Percentiles rank a stretch among this genome's conserved stretches.
Conservation (phyloP, 2,113 vertebrate genomes). For the Oenanthe melanoleuca region DNA sequence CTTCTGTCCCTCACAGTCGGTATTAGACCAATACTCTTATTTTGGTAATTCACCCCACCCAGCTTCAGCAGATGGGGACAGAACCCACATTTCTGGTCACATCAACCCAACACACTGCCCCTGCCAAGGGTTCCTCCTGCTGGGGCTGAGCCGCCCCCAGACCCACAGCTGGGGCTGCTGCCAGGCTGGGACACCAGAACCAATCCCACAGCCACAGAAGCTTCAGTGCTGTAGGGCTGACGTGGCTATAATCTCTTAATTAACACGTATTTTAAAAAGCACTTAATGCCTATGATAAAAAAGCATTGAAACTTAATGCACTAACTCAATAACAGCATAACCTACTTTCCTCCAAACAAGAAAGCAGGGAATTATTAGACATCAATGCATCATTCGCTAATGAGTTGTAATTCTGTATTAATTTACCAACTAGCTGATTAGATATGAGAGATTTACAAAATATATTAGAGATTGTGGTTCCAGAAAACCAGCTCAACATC, state of each 20-base stretch:
- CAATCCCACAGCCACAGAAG: background rate
- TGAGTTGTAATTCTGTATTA: constrained; percentile 44
- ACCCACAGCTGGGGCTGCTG: background rate
- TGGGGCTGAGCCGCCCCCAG: background rate
- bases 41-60: too few relatives aligned
- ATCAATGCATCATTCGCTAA: constrained; percentile 11
- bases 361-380: constrained; percentile 26
- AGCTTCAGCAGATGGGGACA: too few relatives aligned
- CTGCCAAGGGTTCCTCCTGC: too few relatives aligned
- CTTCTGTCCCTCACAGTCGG: too few relatives aligned
- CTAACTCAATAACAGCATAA: constrained; percentile 34
- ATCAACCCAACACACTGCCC: too few relatives aligned
- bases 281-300: constrained; percentile 19
- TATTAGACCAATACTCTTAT: too few relatives aligned
- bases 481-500: constrained; percentile 43
- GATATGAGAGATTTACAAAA: constrained; percentile 12
- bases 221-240: background rate
- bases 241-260: constrained; percentile 45
- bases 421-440: constrained; percentile 50
- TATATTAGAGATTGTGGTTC: background rate
- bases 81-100: too few relatives aligned
- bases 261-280: constrained; percentile 20
- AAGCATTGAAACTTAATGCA: constrained; percentile 2
- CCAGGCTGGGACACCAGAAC: background rate
- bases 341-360: constrained; percentile 41